Evolutionary conservation across 2,888 invertebrate genomes (phyloP).

Genomic region (Erpobdella octoculata): DNA sequence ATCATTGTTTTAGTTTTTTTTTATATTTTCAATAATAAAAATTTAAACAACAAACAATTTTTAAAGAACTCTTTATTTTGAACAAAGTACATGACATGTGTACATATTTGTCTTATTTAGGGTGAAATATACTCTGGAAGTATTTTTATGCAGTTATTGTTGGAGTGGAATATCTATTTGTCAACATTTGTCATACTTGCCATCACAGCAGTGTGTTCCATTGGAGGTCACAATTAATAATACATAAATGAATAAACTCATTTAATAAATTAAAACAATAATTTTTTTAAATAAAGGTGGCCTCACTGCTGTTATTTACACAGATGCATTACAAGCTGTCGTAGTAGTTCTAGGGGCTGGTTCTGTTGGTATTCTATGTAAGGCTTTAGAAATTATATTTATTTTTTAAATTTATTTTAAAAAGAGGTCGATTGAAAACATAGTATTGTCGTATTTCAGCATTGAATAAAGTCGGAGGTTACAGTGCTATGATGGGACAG

Average conservation of each 20-base stretch:
- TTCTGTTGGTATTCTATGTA: slow-evolving; percentile 51
- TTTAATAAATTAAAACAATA: background rate
- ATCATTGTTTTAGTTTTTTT: too few relatives aligned
- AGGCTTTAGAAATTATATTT: slow-evolving; percentile 9
- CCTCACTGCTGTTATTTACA: slow-evolving; percentile 55
- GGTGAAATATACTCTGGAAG: slow-evolving; percentile 37
- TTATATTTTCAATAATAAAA: too few relatives aligned
- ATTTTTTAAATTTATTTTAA: background rate
- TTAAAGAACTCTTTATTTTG: background rate
- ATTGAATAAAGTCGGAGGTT: slow-evolving; percentile 53
- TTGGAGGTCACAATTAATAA: slow-evolving; percentile 42
- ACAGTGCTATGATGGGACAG: slow-evolving; percentile 48
- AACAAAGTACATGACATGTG: background rate
- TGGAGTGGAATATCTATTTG: slow-evolving; percentile 37
- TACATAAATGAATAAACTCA: background rate
- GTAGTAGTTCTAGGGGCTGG: slow-evolving; percentile 55
- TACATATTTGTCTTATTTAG: too few relatives aligned
- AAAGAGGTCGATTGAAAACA: background rate
- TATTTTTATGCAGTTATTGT: slow-evolving; percentile 35
- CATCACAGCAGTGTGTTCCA: slow-evolving; percentile 53
- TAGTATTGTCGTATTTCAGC: slow-evolving; percentile 37
- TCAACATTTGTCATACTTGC: slow-evolving; percentile 43
- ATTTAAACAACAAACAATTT: too few relatives aligned
- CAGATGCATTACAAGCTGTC: slow-evolving; percentile 56
- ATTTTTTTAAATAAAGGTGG: slow-evolving; percentile 51